Base-by-base conservation (phyloP, 2,113 vertebrate genomes). In the Gymnorhina tibicen region DNA sequence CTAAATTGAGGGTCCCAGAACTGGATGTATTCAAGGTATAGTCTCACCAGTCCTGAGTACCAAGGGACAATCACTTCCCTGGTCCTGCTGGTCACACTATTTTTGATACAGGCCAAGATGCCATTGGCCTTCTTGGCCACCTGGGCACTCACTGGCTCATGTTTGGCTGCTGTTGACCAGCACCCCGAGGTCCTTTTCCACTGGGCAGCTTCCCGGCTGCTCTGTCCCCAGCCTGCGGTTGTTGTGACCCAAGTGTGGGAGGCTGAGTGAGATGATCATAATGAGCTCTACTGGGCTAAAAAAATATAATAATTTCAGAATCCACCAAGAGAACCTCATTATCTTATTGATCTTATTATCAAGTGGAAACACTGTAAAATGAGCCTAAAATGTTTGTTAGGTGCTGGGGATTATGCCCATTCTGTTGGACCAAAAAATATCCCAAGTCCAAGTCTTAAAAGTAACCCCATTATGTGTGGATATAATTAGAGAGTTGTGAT, bases 1-100 rank as follows among this genome's bases (percentile, higher is more conserved):
- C 9, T 67, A 58, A 37, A 28, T 0, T 20, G 44, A 73, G 11
- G 22, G 16, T 5, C 8, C 52, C 13, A 3, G 18, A 74, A 33
- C 4, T n/a, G 33, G 27, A 66, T 7, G 20, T 11, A 35, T 10
- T 41, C 22, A 32, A 37, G 7, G 14, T 35, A 3, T 6, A 1
- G 12, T 32, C 37, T 60, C 33, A 46, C 16, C 13, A 46, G 39
- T 22, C 11, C 52, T 39, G 13, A 12, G 20, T 15, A 8, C 23
- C 3, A 23, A 6, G 33, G 37, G 9, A 39, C 0, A 0, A 58
- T 46, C 19, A 4, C 23, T 17, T 1, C 33, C 27, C 11, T 82
- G 27, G 1, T 59, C 44, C 22, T 59, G 37, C 37, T 81, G 86
- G 28, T 6, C 68, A 28, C 10, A 14, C 28, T 20, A 10, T 15